Base-by-base conservation (phyloP, 2,797 vertebrate genomes). In the Rhadinocentrus ornatus region DNA sequence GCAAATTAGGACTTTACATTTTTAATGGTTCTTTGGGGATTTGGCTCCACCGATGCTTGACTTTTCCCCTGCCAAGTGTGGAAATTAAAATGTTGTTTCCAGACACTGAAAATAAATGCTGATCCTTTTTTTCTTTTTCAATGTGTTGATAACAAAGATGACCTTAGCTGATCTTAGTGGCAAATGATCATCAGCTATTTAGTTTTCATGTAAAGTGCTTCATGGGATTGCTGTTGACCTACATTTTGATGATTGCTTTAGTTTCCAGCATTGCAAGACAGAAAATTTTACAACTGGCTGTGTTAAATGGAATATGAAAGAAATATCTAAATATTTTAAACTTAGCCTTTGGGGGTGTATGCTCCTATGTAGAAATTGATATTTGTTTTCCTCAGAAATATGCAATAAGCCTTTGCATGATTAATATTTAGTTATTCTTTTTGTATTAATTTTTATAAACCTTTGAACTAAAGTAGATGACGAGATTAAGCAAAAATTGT, bases 211-310 rank as follows among this genome's bases (percentile, higher is more conserved):
- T 62, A 41, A 80, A 76, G 56, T 52, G 54, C 67, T 73, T 11
- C 32, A 18, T 46, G 62, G 83, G 75, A 84, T 85, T 84, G 71
- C 68, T 24, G 52, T 61, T 71, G 78, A 77, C 75, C 75, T 81
- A 73, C 44, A 81, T 88, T 78, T 69, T 35, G n/a, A 69, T 61
- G 54, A 71, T 63, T 62, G 26, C 57, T 61, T 62, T 29, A 53
- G 52, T 44, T 73, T 71, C 70, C n/a, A 56, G 44, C 31, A 29
- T 15, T 65, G 16, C 52, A 52, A 15, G 39, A 58, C 34, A 50
- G 65, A 79, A 53, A 46, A 73, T 77, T 48, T 69, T 22, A 68
- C 6, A 57, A 32, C 9, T 52, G 1, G 13, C 27, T 46, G 56
- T 53, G 48, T 39, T 77, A 22, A 60, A 67, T 61, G 20, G n/a